Base-by-base conservation (phyloP, 1,140 invertebrate genomes). In the Temnothorax nylanderi region DNA sequence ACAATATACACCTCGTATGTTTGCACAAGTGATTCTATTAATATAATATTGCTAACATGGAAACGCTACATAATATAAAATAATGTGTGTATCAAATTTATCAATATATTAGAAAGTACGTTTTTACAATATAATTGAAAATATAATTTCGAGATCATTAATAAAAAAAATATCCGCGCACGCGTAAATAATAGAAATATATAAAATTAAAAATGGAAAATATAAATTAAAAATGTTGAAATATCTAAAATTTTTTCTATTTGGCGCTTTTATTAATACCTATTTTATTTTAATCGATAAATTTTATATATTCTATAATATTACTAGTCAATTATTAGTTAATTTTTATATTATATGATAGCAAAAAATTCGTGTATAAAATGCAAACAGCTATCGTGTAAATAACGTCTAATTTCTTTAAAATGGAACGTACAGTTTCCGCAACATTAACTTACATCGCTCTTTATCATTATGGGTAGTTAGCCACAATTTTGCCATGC, bases 21-120 rank as follows among this genome's bases (percentile, higher is more conserved):
- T 80, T 80, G n/a, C 6, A 62, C 47, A 80, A 69, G n/a, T 80
- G n/a, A 67, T 67, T 80, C 62, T 80, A 67, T 67, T 49, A 62
- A 32, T 77, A 18, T 77, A 32, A 51, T 62, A n/a, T 10, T 2
- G 60, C 10, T 80, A 41, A 37, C 5, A 21, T 10, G 44, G 0
- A 54, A 69, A 69, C 8, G 0, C 13, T 54, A 67, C 34, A 18
- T 21, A 54, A 69, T 54, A 51, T 44, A 13, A 80, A 54, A 41
- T 69, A n/a, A 54, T 34, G 1, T 37, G 26, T 32, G 2, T 37
- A 16, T 56, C 26, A 1, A 16, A 49, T 78, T 65, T 58, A 7
- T 4, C 2, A 32, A 11, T 18, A 44, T n/a, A 44, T 67, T 44
- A 56, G 4, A 11, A 34, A 47, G 54, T 16, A 47, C 1, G 1